Conservation (phyloP, 2,888 invertebrate species). For the Nineta flava region DNA sequence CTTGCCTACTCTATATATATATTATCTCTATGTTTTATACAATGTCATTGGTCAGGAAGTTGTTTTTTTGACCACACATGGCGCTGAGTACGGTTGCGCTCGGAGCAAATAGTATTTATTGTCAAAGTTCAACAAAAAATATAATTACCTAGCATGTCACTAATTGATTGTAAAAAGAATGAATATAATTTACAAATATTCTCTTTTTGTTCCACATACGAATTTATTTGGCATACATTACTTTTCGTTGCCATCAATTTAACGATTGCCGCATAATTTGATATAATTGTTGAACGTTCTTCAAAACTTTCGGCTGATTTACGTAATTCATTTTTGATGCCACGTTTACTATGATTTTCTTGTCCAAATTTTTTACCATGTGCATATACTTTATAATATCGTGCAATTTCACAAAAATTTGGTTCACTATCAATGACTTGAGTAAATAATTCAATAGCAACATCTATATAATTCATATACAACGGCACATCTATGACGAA, state of each 20-base stretch:
- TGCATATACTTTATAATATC: slow-evolving; percentile 18
- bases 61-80: too few relatives aligned
- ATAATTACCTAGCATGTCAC: slow-evolving; percentile 12
- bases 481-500: too few relatives aligned
- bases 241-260: neutral
- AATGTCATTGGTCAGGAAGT: too few relatives aligned
- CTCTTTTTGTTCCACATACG: slow-evolving; percentile 13
- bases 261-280: slow-evolving; percentile 10
- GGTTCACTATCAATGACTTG: slow-evolving; percentile 16
- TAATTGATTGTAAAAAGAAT: slow-evolving; percentile 11
- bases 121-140: too few relatives aligned
- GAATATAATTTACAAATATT: slow-evolving; percentile 11
- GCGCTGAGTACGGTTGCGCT: too few relatives aligned
- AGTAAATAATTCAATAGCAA: slow-evolving; percentile 15
- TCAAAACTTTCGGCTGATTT: slow-evolving; percentile 10
- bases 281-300: slow-evolving; percentile 8
- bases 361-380: slow-evolving; percentile 9
- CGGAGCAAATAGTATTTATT: too few relatives aligned
- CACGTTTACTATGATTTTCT: slow-evolving; percentile 3
- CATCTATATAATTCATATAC: slow-evolving; percentile 1
- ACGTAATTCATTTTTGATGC: slow-evolving; percentile 9
- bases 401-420: slow-evolving; percentile 16
- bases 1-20: too few relatives aligned
- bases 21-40: too few relatives aligned
- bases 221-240: slow-evolving; percentile 11